phyloP scores from a whole-genome alignment of 2,888 invertebrate species.

The Ypsolopha scabrella region DNA sequence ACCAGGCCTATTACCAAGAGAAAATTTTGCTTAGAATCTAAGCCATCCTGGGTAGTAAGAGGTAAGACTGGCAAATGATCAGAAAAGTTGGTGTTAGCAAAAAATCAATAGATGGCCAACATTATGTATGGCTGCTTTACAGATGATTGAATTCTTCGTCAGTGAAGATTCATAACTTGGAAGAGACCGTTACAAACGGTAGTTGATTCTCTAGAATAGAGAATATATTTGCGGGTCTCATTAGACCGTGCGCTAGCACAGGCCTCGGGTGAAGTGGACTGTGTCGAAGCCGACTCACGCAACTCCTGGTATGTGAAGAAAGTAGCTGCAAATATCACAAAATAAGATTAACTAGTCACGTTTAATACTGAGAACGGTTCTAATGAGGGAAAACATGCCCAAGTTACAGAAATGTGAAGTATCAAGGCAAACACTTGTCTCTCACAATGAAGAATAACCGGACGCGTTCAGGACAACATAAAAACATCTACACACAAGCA shows the following conservation, averaged over 20 bases:
- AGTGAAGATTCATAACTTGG: neutral
- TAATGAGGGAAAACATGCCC: too few relatives aligned
- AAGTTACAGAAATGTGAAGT: too few relatives aligned
- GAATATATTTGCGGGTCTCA: conserved; percentile 16
- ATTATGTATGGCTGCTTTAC: too few relatives aligned
- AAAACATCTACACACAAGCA: neutral
- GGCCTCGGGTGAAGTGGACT: conserved; percentile 53
- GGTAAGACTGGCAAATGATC: too few relatives aligned
- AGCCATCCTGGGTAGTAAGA: too few relatives aligned
- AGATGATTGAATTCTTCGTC: neutral
- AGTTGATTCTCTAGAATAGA: neutral
- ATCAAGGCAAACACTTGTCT: too few relatives aligned
- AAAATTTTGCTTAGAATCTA: too few relatives aligned
- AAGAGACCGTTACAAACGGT: neutral
- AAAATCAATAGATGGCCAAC: too few relatives aligned
- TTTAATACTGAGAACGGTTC: neutral
- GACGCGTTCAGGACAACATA: neutral
- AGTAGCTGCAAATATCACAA: conserved; percentile 16
- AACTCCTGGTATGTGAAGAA: conserved; percentile 54
- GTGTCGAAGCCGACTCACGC: conserved; percentile 45
- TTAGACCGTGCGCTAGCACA: conserved; percentile 28
- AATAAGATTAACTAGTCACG: neutral
- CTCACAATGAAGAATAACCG: neutral
- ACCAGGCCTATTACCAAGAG: too few relatives aligned
- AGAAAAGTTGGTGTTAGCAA: too few relatives aligned